Percentiles rank a stretch among this genome's conserved stretches.
Evolutionary conservation across 2,888 invertebrate genomes (phyloP).

Genomic region (Sarcophaga variegata): DNA sequence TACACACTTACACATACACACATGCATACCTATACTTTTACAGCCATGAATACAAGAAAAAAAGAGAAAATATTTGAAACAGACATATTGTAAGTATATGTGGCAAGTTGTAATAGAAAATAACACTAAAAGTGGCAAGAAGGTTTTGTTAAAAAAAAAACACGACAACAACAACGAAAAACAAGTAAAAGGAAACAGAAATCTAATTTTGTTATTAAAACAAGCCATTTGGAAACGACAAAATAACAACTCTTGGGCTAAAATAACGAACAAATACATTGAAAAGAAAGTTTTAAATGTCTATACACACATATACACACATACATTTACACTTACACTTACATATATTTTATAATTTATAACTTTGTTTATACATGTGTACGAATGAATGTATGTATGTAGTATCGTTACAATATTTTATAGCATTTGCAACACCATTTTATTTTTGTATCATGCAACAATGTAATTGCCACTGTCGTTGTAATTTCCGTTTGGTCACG

Average conservation of each 20-base stretch:
- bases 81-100: too few relatives aligned
- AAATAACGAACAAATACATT: not conserved
- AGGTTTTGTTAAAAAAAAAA: not conserved
- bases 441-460: constrained; percentile 79
- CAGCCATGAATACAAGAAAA: not conserved
- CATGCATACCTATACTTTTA: too few relatives aligned
- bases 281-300: constrained; percentile 1
- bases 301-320: not conserved
- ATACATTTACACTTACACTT: constrained; percentile 26
- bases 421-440: constrained; percentile 75
- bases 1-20: not conserved
- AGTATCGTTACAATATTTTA: constrained; percentile 58
- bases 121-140: constrained; percentile 7
- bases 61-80: not conserved
- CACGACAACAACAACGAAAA: not conserved
- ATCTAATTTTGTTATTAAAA: constrained; percentile 66
- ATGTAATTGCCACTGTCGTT: constrained; percentile 81
- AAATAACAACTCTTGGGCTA: constrained; percentile 16
- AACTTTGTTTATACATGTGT: constrained; percentile 60
- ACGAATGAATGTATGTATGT: constrained; percentile 58
- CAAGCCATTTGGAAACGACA: constrained; percentile 40
- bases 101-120: too few relatives aligned
- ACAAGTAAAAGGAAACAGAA: constrained; percentile 38
- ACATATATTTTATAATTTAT: constrained; percentile 15
- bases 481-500: constrained; percentile 79